Conservation (phyloP, 2,113 vertebrate species). For the Corythoichthys haematopterus region DNA sequence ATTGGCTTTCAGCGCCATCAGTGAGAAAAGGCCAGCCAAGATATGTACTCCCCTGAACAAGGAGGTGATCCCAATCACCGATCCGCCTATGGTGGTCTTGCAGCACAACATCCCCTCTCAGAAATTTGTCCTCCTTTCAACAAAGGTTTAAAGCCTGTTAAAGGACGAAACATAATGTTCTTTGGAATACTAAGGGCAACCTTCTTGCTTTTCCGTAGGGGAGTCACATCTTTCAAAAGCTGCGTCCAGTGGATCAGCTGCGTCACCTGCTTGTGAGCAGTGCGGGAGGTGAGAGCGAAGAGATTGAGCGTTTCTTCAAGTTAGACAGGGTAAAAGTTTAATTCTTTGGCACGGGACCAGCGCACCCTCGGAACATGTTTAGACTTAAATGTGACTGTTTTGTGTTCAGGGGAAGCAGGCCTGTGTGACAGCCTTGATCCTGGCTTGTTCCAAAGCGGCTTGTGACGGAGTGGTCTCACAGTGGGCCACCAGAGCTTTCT, state of each 20-base stretch:
- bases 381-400: not conserved
- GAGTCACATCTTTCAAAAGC: conserved; percentile 93
- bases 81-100: conserved; percentile 88
- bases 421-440: conserved; percentile 89
- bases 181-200: not conserved
- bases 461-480: conserved; percentile 86
- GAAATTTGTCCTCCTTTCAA: conserved; percentile 92
- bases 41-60: conserved; percentile 86
- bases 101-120: conserved; percentile 88
- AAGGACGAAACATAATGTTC: not conserved
- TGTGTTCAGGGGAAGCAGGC: conserved; percentile 85
- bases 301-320: conserved; percentile 95
- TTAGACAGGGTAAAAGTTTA: conserved; percentile 80
- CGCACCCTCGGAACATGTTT: not conserved
- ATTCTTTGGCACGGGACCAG: not conserved
- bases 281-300: conserved; percentile 89
- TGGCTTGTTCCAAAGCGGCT: conserved; percentile 87
- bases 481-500: conserved; percentile 93
- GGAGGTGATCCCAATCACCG: conserved; percentile 85
- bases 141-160: conserved; percentile 75
- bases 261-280: conserved; percentile 90
- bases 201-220: conserved; percentile 68
- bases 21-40: conserved; percentile 77
- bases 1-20: conserved; percentile 88
- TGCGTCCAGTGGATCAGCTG: conserved; percentile 92